Base-by-base conservation (phyloP, 2,113 vertebrate genomes). In the Dasyornis broadbenti region DNA sequence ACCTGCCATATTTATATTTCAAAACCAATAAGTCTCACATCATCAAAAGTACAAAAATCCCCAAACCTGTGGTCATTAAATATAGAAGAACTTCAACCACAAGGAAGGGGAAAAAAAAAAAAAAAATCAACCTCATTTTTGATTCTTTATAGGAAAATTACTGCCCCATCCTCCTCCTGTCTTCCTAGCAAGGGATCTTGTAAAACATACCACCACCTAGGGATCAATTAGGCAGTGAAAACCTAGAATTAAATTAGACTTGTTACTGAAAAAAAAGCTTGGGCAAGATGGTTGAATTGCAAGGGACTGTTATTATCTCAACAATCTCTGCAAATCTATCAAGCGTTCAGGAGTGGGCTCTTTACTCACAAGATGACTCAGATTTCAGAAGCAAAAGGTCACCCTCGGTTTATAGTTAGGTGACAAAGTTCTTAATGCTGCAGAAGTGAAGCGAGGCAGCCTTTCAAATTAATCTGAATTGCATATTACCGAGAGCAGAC, bases 201-300 rank as follows among this genome's bases (percentile, higher is more conserved):
- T 91, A 95, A 95, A 96, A 95, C 73, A 94, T 66, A 94, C 83
- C 73, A 94, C 76, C 69, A 92, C 92, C 95, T 86, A 94, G 89
- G 89, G 79, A 97, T 96, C 92, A 93, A 91, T 96, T 94, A 94
- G 72, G 77, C 89, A 85, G 69, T 83, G 45, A 94, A 97, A 97
- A 92, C 54, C 89, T 30, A 82, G 86, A 97, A 94, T 96, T 63
- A 96, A 97, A 90, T 95, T 90, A 92, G 80, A 71, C 89, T 96
- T 80, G 65, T 47, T 89, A 64, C 92, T 92, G 66, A 57, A 95
- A 95, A 95, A 95, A 97, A 39, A 94, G 83, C 53, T 82, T 52
- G 87, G 73, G 33, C 85, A 86, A 95, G 86, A 94, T 37, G 68
- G 64, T 78, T 90, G 95, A 94, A 94, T 89, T 90, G 59, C 91